A percentile compares a stretch with the other conserved stretches of the same genome.
Conservation (phyloP, 2,113 vertebrate species). For the Colistium nudipinnis region DNA sequence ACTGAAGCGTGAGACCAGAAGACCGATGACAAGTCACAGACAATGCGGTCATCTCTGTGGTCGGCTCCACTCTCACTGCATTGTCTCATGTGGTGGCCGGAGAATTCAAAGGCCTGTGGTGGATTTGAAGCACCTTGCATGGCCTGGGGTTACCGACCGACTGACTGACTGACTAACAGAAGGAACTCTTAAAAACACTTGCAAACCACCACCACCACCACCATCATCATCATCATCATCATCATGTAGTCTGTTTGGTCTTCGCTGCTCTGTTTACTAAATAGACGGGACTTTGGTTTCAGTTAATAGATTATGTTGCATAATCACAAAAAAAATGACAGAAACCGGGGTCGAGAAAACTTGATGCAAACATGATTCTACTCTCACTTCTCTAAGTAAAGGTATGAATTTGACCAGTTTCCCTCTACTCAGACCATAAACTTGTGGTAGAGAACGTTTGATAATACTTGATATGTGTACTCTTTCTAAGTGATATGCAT, state of each 20-base stretch:
- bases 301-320: constrained; percentile 25
- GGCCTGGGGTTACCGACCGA: neutral
- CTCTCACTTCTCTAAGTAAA: neutral
- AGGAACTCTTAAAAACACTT: too few relatives aligned
- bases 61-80: constrained; percentile 44
- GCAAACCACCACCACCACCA: too few relatives aligned
- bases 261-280: constrained; percentile 3
- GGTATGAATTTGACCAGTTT: neutral
- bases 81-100: constrained; percentile 63
- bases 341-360: too few relatives aligned
- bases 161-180: too few relatives aligned
- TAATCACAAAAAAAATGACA: constrained; percentile 40
- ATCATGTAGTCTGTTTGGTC: constrained; percentile 35
- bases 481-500: constrained; percentile 1
- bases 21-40: constrained; percentile 69
- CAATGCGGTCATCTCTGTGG: constrained; percentile 62
- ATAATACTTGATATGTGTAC: neutral
- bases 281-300: constrained; percentile 42
- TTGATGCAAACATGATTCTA: too few relatives aligned
- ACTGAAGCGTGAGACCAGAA: constrained; percentile 55
- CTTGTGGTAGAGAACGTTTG: too few relatives aligned
- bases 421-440: neutral
- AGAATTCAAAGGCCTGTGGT: constrained; percentile 63
- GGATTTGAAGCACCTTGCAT: constrained; percentile 47
- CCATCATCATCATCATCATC: too few relatives aligned